Evolutionary conservation across 2,797 vertebrate genomes (phyloP), one percentile per base, ranked within the genome.

Genomic region (Smutsia gigantea): DNA sequence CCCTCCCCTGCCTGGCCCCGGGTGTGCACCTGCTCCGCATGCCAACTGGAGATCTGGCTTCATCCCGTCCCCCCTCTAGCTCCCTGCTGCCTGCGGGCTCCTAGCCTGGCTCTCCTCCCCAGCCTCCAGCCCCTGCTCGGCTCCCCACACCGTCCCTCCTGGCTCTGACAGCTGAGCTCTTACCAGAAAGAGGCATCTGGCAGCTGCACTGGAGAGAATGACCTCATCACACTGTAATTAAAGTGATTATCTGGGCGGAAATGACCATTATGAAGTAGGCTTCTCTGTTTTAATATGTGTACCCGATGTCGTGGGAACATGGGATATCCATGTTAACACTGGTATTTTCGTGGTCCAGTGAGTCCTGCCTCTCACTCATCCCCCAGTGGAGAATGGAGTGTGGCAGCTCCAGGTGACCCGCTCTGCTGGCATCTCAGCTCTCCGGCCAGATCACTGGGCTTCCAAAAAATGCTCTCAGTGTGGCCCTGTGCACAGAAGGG

Each of bases 311-410:
- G 74, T 29, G 37, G 75, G 53, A 87, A 83, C 75, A 42, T 3
- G 66, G 59, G 55, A 86, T 94, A 93, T 84, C 85, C 71, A n/a
- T 55, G 42, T 96, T 87, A 90, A 49, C 57, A 57, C 49, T 63
- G 66, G 31, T 71, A 21, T 53, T 93, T 69, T 71, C 27, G 2
- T 53, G 64, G 31, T 87, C 53, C 84, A 64, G 85, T 49, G 63
- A 92, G 64, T 64, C 17, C 7, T 84, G 83, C 21, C 81, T n/a
- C 79, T 75, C 53, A 2, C 9, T 29, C 53, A 5, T 31, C 61
- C 72, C 55, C 27, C 53, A 19, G 68, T 90, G 63, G 42, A 93
- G 63, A 89, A 19, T 69, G 27, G 64, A 57, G 29, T 31, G 64
- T 17, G 37, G 59, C 31, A 51, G 3, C 37, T 42, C 1, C 1